Conservation (phyloP, 2,888 invertebrate species). For the Nomada fucata region DNA sequence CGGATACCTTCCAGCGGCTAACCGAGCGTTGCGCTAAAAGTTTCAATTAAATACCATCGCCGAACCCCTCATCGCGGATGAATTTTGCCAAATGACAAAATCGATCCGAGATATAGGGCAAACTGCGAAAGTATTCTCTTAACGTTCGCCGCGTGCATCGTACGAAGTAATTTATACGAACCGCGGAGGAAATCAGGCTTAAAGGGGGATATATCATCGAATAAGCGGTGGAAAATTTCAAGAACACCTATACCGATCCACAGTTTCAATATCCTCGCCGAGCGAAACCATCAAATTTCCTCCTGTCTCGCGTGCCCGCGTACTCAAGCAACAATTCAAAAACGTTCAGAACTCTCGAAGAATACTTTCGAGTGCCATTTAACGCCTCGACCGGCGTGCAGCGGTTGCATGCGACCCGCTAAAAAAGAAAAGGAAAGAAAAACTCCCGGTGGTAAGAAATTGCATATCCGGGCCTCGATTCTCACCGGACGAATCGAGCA, state of each 20-base stretch:
- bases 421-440: background rate
- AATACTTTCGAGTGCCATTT: too few species aligned
- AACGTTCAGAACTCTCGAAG: too few species aligned
- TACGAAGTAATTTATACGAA: background rate
- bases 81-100: background rate
- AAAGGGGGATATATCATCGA: slow-evolving; percentile 26
- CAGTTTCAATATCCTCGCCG: background rate
- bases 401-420: too few species aligned
- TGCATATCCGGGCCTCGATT: background rate
- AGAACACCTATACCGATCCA: background rate
- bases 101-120: background rate
- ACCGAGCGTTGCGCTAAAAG: background rate
- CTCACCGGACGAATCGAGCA: background rate
- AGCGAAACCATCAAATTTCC: background rate
- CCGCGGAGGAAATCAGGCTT: background rate
- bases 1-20: background rate
- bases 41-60: background rate
- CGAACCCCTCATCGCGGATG: background rate
- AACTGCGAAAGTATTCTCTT: background rate
- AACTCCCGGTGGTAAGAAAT: slow-evolving; percentile 7
- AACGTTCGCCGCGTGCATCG: background rate
- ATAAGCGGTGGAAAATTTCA: background rate
- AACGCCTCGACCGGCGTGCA: background rate
- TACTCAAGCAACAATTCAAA: background rate
- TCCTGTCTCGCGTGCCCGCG: background rate